Conservation (phyloP, 2,797 vertebrate genomes). For the Pteronotus mesoamericanus region DNA sequence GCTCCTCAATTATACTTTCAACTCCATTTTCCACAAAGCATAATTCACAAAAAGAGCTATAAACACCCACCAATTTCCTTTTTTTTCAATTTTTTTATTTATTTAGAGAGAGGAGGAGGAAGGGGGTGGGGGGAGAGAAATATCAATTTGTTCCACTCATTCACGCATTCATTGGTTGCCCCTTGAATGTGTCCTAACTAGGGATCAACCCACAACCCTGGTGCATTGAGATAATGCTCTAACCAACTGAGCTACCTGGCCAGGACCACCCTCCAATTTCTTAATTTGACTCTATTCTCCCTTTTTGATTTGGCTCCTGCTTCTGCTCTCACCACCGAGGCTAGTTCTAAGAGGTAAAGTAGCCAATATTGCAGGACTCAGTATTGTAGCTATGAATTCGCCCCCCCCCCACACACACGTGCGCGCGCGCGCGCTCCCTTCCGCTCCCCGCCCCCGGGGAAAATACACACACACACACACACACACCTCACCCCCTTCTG, state of each 20-base stretch:
- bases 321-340: not conserved
- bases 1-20: not conserved
- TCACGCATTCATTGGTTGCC: not conserved
- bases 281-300: not conserved
- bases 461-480: not conserved
- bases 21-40: slow-evolving; percentile 23
- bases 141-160: not conserved
- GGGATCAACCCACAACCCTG: not conserved
- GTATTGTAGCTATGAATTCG: not conserved
- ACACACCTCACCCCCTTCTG: too few species aligned
- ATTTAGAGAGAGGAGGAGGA: not conserved
- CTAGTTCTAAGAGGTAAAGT: not conserved
- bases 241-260: not conserved
- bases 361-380: not conserved
- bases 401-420: too few species aligned
- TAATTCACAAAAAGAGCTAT: slow-evolving; percentile 14
- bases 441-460: too few species aligned
- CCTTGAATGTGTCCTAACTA: not conserved
- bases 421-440: too few species aligned
- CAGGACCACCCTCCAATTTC: not conserved
- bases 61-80: slow-evolving; percentile 24
- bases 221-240: not conserved
- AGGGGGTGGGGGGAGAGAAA: not conserved
- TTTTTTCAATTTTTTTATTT: not conserved
- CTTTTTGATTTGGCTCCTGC: not conserved